Base-by-base conservation (phyloP, 2,888 invertebrate species). In the Chymomyza caudatula region DNA sequence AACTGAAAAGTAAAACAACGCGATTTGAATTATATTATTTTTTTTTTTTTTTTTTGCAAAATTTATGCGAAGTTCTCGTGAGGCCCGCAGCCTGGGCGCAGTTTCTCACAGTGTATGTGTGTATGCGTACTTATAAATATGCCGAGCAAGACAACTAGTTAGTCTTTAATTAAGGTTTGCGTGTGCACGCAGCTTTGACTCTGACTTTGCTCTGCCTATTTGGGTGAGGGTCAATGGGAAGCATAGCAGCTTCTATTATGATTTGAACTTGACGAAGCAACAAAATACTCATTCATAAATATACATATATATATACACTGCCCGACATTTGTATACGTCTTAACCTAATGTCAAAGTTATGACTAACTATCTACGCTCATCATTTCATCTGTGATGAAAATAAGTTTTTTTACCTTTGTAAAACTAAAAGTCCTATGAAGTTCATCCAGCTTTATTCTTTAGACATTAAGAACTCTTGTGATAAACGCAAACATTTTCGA, bases 21-120 rank as follows among this genome's bases (percentile, higher is more conserved):
- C 11, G 29, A 4, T 3, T 37, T 37, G 11, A 37, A 37, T 11
- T 37, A 37, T 37, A 37, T 37, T 37, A 37, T 37, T 2, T 37
- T 37, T 11, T 25, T 29, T 8, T 29, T 11, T 29, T 29, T 29
- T 29, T 37, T 37, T 37, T 55, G 55, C 37, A 58, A 74, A 85
- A 82, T 85, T 74, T 85, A 79, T 79, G 82, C 83, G 77, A 79
- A 76, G 59, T 78, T 78, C 82, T 84, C 85, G 85, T 81, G 25
- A 25, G 25, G 25, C 25, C 25, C 25, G 6, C 25, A 25, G 25
- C 6, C 25, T 25, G 25, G 74, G 69, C 43, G 47, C 52, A 47
- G 20, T 49, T 44, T 44, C 17, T 44, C 17, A 44, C 4, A 15
- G n/a, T 47, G 15, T 47, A 15, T 47, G 15, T 8, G n/a, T 53